phyloP scores from a whole-genome alignment of 2,888 invertebrate genomes.

The Argynnis bischoffii region DNA sequence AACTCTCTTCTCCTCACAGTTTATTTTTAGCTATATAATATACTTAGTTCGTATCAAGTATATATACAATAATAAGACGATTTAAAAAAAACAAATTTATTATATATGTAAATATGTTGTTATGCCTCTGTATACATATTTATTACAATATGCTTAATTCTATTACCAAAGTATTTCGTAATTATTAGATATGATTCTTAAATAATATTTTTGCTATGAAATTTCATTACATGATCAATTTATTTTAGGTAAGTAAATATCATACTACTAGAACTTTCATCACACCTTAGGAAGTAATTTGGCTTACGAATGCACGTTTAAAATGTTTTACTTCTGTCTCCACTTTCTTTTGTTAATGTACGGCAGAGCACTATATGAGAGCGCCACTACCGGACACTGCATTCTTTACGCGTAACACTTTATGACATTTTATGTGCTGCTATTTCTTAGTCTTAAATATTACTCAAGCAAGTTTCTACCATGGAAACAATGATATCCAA shows the following conservation, averaged over 20 bases:
- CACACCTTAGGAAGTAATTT: slow-evolving; percentile 11
- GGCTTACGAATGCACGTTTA: slow-evolving; percentile 6
- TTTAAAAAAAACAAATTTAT: no score
- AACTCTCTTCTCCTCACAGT: no score
- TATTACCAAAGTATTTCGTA: no score
- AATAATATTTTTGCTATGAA: no score
- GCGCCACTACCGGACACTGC: slow-evolving; percentile 12
- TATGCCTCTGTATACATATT: no score
- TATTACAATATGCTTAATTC: no score
- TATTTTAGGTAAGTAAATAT: not conserved
- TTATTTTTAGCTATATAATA: no score
- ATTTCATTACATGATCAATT: no score
- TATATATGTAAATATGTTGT: no score
- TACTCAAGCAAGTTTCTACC: not conserved
- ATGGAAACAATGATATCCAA: not conserved
- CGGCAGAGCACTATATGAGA: not conserved
- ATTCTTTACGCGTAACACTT: slow-evolving; percentile 19
- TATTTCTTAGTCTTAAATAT: not conserved
- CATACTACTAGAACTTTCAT: not conserved
- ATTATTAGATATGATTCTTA: no score
- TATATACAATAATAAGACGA: no score
- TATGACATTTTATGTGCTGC: slow-evolving; percentile 10
- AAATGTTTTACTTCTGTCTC: slow-evolving; percentile 13
- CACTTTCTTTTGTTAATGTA: slow-evolving; percentile 15
- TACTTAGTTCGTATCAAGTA: no score